Conservation (phyloP, 2,888 invertebrate species). For the Carpatolechia fugitivella region DNA sequence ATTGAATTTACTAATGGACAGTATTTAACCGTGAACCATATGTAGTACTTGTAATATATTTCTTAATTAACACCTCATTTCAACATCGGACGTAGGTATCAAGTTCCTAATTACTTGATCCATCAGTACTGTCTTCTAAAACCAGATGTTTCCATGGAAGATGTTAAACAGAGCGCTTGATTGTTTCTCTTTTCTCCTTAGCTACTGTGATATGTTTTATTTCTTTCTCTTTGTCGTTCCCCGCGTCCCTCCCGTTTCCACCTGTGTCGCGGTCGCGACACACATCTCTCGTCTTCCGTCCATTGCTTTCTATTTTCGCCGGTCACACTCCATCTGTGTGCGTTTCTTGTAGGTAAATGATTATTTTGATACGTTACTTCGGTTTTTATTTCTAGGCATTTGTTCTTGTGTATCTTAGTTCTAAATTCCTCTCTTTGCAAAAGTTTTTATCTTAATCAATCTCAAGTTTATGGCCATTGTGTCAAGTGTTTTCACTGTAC, state of each 20-base stretch:
- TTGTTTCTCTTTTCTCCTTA: slow-evolving; percentile 62
- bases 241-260: slow-evolving; percentile 45
- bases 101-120: slow-evolving; percentile 50
- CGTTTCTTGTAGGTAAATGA: slow-evolving; percentile 27
- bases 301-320: slow-evolving; percentile 77
- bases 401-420: not conserved
- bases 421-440: not conserved
- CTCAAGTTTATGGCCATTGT: slow-evolving; percentile 54
- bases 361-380: slow-evolving; percentile 29
- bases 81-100: slow-evolving; percentile 40
- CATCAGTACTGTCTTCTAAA: slow-evolving; percentile 61
- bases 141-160: slow-evolving; percentile 57
- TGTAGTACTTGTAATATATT: slow-evolving; percentile 2
- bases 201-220: slow-evolving; percentile 45
- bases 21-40: too few species aligned
- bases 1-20: not conserved
- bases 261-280: slow-evolving; percentile 63
- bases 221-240: slow-evolving; percentile 42
- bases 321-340: slow-evolving; percentile 56
- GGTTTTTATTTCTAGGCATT: not conserved
- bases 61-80: slow-evolving; percentile 22
- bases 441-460: not conserved
- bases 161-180: slow-evolving; percentile 51
- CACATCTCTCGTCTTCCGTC: slow-evolving; percentile 67
- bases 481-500: slow-evolving; percentile 36